phyloP scores from a whole-genome alignment of 1,140 invertebrate species.

The Zelostemma sp. region DNA sequence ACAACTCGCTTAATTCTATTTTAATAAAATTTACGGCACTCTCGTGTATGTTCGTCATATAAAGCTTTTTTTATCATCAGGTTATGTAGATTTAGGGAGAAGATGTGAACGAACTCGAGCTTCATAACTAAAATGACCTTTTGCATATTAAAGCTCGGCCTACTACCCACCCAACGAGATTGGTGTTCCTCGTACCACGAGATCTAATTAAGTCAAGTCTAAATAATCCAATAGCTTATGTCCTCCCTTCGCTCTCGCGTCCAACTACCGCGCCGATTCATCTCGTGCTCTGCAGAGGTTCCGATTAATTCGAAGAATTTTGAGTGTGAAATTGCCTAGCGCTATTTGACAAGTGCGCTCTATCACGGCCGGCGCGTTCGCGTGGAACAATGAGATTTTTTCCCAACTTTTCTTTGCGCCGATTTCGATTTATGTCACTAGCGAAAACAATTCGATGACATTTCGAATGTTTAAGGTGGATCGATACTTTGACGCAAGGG shows the following conservation, averaged over 20 bases:
- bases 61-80: constrained; percentile 37
- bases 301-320: constrained; percentile 49
- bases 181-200: constrained; percentile 20
- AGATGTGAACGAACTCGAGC: constrained; percentile 30
- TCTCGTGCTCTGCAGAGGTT: constrained; percentile 36
- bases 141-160: constrained; percentile 46
- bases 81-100: constrained; percentile 44
- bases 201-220: constrained; percentile 48
- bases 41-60: constrained; percentile 28
- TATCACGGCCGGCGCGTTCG: constrained; percentile 34
- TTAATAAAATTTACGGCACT: constrained; percentile 46
- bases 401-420: constrained; percentile 6
- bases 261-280: constrained; percentile 21
- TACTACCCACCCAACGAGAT: constrained; percentile 38
- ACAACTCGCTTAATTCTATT: constrained; percentile 46
- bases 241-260: constrained; percentile 5
- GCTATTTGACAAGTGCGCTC: constrained; percentile 47
- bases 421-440: not conserved
- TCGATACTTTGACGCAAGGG: not conserved
- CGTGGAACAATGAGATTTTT: constrained; percentile 38
- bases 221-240: constrained; percentile 49
- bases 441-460: not conserved
- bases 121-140: constrained; percentile 48
- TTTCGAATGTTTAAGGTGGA: too few relatives aligned
- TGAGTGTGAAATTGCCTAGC: constrained; percentile 42